phyloP scores from a whole-genome alignment of 1,140 invertebrate species.

The Drosophila guanche region DNA sequence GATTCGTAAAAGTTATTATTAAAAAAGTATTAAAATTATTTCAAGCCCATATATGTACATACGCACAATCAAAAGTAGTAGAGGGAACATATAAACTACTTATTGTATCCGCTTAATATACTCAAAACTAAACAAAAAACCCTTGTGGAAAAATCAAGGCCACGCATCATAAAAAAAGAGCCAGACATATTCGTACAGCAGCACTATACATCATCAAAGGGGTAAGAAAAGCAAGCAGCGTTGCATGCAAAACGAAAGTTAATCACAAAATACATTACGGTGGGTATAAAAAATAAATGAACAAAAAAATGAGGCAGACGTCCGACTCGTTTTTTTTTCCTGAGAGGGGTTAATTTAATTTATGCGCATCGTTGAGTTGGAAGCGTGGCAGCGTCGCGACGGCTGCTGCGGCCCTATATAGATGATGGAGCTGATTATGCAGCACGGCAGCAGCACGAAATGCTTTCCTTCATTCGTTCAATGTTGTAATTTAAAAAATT shows the following conservation, averaged over 20 bases:
- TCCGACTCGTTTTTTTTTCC: constrained; percentile 48
- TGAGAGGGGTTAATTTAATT: constrained; percentile 81
- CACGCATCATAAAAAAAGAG: constrained; percentile 10
- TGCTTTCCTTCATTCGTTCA: constrained; percentile 49
- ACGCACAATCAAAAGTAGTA: too few relatives aligned
- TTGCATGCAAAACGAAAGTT: constrained; percentile 80
- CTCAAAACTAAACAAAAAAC: constrained; percentile 58
- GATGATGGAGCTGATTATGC: constrained; percentile 65
- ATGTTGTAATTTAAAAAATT: constrained; percentile 75
- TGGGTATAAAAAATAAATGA: constrained; percentile 66
- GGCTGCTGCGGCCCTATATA: constrained; percentile 31
- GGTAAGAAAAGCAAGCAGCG: constrained; percentile 40
- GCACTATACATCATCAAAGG: constrained; percentile 7
- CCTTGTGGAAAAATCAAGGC: constrained; percentile 27
- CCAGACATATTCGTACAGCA: constrained; percentile 2
- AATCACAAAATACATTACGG: constrained; percentile 81
- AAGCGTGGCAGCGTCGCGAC: constrained; percentile 65
- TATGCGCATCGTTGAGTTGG: constrained; percentile 67
- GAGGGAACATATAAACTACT: constrained; percentile 17
- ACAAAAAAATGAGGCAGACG: constrained; percentile 76
- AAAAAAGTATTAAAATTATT: too few relatives aligned
- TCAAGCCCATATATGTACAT: too few relatives aligned
- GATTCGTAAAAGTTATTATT: neutral
- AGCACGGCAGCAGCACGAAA: constrained; percentile 48
- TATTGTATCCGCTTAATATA: constrained; percentile 61